Evolutionary conservation across 2,797 vertebrate genomes (phyloP).

Genomic region (Strix occidentalis): DNA sequence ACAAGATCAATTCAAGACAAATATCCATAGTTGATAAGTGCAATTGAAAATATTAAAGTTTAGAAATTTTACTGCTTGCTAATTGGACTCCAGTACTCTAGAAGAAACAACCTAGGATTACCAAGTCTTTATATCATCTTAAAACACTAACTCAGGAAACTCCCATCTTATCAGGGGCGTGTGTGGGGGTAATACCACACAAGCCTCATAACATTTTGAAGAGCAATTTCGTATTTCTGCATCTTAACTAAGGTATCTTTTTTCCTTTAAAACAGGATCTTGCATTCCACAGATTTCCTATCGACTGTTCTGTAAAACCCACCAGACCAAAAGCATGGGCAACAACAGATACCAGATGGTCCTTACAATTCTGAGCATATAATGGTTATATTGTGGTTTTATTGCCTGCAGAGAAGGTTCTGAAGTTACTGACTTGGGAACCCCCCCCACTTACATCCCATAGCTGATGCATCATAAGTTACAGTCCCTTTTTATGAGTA

Average conservation of each 20-base stretch:
- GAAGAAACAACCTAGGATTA: background rate
- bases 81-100: background rate
- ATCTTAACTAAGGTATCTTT: background rate
- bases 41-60: background rate
- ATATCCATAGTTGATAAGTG: background rate
- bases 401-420: background rate
- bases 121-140: constrained; percentile 19
- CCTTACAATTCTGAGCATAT: background rate
- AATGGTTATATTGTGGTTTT: background rate
- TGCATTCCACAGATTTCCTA: background rate
- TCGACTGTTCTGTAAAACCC: background rate
- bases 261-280: background rate
- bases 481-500: background rate
- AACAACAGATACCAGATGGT: background rate
- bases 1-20: background rate
- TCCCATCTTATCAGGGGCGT: constrained; percentile 44
- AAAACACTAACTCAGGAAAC: constrained; percentile 30
- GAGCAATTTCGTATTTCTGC: background rate
- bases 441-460: background rate
- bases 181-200: background rate
- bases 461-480: background rate
- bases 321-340: background rate
- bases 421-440: background rate
- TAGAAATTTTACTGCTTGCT: background rate
- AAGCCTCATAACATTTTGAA: background rate